Base-by-base conservation (phyloP, 2,888 invertebrate species). In the Augiades crinisus region DNA sequence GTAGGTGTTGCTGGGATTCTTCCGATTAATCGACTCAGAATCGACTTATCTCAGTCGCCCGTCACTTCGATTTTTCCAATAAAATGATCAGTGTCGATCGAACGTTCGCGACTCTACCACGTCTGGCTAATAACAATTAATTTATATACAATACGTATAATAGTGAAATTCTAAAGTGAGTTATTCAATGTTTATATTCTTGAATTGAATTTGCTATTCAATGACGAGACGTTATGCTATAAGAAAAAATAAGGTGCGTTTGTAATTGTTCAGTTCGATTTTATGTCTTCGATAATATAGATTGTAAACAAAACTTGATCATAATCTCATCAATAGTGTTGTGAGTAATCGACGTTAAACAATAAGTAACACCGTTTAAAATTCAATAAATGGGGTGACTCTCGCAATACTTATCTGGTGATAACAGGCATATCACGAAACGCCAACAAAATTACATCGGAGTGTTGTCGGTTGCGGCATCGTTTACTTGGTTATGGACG, bases 341-440 rank as follows among this genome's bases (percentile, higher is more conserved):
- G 3, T 19, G 3, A 19, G 19, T 19, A 14, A 12, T 38, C 3
- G 14, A 4, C 4, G n/a, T 4, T 38, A 7, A 24, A 4, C 4
- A 13, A 8, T 38, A 7, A 24, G 7, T 5, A 6, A 4, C 14
- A 8, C n/a, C 17, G 41, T 16, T 12, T 31, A 1, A 17, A 41
- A 27, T 5, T 14, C 5, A 22, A 40, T 49, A 17, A 22, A 27
- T 43, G 49, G 22, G 49, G 49, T 41, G 14, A 50, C 24, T 34
- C 49, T 19, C 41, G 7, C 10, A n/a, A 22, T 14, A 6, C 41
- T 36, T 50, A 50, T 50, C 49, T 27, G 19, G 12, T 7, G 49
- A 50, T 50, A 50, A 43, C 34, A 27, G 2, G 24, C 49, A 5
- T 50, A 43, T 50, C 49, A 36, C 36, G 19, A 27, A 44, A 50